Percentiles rank a stretch among this genome's conserved stretches.
phyloP scores from a whole-genome alignment of 2,888 invertebrate genomes.

The Eutolmus rufibarbis region DNA sequence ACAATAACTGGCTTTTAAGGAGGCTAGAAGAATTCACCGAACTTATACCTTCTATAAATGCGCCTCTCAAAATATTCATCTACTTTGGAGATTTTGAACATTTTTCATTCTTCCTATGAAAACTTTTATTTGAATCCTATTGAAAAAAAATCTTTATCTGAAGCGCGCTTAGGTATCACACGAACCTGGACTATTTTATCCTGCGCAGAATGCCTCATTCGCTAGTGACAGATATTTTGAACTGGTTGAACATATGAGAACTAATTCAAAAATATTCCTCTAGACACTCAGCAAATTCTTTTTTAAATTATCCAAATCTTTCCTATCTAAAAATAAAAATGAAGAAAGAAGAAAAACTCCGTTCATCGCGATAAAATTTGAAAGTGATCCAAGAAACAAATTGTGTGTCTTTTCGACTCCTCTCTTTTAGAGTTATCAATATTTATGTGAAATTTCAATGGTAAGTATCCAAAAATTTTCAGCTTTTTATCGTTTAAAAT shows the following conservation, averaged over 20 bases:
- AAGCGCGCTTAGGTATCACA: background rate
- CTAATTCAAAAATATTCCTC: background rate
- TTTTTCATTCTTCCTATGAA: background rate
- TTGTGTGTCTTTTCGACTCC: background rate
- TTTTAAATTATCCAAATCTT: background rate
- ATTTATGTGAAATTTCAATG: background rate
- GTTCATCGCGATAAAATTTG: background rate
- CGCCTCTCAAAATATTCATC: background rate
- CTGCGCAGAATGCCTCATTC: background rate
- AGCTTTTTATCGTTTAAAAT: constrained; percentile 17
- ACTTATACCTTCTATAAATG: background rate
- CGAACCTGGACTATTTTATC: background rate
- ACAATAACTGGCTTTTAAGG: background rate
- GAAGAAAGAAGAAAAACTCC: background rate
- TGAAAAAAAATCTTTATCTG: background rate
- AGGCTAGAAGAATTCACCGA: background rate
- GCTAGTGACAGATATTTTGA: background rate
- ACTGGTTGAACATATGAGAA: background rate
- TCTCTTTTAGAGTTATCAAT: background rate
- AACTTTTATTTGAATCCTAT: background rate
- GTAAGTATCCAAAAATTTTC: constrained; percentile 35
- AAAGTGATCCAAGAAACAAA: background rate
- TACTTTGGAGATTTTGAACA: background rate
- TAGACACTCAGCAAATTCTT: background rate
- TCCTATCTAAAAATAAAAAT: background rate